Percentiles rank a stretch among this genome's conserved stretches.
These are phyloP conservation scores for Acronicta aceris DNA, from an alignment of 2,888 invertebrate species.

Conservation along the genomic window DNA sequence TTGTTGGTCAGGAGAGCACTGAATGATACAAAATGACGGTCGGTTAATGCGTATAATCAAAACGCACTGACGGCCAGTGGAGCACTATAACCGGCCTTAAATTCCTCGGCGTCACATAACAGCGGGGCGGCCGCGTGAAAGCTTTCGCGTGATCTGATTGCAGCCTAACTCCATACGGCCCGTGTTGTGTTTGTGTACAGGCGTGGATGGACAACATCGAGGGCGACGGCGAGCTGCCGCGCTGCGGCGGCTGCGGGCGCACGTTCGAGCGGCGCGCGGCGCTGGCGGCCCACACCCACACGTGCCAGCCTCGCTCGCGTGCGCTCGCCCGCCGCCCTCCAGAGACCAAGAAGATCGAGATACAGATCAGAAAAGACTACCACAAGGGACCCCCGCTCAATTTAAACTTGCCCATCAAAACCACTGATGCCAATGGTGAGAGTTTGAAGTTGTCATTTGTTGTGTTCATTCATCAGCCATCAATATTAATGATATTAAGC, in stretches of 20 bases:
- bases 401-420: conserved; percentile 51
- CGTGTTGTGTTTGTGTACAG: no score
- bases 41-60: no score
- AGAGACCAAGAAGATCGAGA: conserved; percentile 78
- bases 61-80: no score
- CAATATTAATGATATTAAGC: no score
- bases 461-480: no score
- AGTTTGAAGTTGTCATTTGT: conserved; percentile 18
- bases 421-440: conserved; percentile 57
- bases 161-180: no score
- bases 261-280: conserved; percentile 93
- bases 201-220: conserved; percentile 92
- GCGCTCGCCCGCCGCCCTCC: conserved; percentile 67
- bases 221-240: conserved; percentile 89
- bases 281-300: conserved; percentile 92
- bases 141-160: no score
- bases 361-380: conserved; percentile 84
- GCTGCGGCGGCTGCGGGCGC: conserved; percentile 92
- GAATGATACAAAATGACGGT: no score
- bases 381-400: conserved; percentile 72
- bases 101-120: no score
- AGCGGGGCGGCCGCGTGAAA: no score
- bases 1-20: no score
- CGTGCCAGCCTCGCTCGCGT: conserved; percentile 89
- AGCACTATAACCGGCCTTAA: no score